These are phyloP conservation scores for Rhopalosiphum padi DNA, from an alignment of 1,140 invertebrate species.

Conservation along the genomic window DNA sequence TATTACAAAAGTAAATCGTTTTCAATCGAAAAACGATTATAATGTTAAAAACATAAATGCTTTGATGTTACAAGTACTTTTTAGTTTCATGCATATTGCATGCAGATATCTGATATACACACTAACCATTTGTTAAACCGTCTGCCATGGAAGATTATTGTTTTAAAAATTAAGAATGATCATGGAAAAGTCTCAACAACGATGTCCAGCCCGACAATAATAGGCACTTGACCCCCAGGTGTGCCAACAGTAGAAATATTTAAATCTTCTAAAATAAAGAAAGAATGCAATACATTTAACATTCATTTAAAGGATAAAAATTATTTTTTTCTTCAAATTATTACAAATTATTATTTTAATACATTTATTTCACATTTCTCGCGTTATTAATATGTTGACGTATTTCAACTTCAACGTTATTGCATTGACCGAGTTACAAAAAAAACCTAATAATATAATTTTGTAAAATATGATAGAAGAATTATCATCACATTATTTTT, in stretches of 20 bases:
- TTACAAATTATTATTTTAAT: neutral
- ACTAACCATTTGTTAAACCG: neutral
- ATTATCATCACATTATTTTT: neutral
- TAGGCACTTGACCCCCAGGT: neutral
- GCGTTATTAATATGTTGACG: neutral
- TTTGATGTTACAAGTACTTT: neutral
- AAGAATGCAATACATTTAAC: neutral
- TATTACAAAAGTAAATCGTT: neutral
- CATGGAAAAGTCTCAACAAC: too few relatives aligned
- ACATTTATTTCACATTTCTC: neutral
- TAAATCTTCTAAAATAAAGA: neutral
- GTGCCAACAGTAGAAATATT: neutral
- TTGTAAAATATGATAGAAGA: neutral
- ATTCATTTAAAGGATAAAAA: neutral
- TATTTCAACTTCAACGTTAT: neutral
- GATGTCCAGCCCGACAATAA: neutral
- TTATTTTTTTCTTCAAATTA: neutral
- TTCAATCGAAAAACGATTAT: neutral
- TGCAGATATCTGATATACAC: neutral
- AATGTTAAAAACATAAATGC: neutral
- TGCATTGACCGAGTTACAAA: neutral
- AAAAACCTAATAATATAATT: neutral
- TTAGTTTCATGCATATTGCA: too few relatives aligned
- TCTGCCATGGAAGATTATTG: neutral
- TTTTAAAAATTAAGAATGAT: neutral